Evolutionary conservation across 2,888 invertebrate genomes (phyloP).

Genomic region (Tenthredo mesomela): DNA sequence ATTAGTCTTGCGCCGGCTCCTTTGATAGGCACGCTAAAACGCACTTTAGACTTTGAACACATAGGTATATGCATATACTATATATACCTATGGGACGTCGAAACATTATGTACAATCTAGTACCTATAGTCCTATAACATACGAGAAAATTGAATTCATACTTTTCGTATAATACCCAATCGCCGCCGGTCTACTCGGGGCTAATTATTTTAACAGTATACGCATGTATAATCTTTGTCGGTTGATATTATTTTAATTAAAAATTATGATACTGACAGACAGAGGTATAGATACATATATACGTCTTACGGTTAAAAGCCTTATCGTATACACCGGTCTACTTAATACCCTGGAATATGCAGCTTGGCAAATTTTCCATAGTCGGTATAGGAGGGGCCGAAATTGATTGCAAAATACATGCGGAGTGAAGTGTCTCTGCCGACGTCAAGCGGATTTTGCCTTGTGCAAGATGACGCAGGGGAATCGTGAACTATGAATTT

Average conservation of each 20-base stretch:
- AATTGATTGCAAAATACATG: background rate
- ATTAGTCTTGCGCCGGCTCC: background rate
- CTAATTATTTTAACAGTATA: background rate
- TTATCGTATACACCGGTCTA: background rate
- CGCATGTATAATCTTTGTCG: background rate
- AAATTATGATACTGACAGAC: constrained; percentile 23
- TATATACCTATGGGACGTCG: background rate
- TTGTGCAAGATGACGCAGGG: background rate
- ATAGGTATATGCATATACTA: background rate
- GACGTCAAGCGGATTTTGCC: background rate
- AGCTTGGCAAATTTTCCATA: constrained; percentile 16
- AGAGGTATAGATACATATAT: background rate
- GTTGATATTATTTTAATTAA: constrained; percentile 17
- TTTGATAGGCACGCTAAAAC: background rate
- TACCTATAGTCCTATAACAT: background rate
- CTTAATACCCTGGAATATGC: background rate
- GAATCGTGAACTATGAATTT: background rate
- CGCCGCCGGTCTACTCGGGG: background rate
- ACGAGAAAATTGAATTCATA: background rate
- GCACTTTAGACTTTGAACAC: background rate
- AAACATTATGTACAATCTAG: background rate
- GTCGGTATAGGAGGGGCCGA: background rate
- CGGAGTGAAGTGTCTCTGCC: background rate
- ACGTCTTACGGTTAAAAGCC: background rate
- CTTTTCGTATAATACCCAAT: background rate